Conservation (phyloP, 2,113 vertebrate species). For the Sialia sialis region DNA sequence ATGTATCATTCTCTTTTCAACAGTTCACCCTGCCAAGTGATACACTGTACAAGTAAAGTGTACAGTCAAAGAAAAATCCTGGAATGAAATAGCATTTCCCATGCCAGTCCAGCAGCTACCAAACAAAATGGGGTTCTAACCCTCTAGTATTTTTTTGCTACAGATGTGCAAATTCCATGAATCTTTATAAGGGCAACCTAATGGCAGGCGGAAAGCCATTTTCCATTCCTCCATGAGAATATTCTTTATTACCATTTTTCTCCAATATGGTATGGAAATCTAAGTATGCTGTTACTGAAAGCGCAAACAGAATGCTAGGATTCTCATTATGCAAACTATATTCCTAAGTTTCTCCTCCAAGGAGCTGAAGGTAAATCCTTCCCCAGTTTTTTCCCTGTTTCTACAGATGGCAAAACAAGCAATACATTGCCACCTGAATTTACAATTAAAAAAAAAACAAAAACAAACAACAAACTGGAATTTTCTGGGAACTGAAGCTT, state of each 20-base stretch:
- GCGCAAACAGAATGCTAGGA: background rate
- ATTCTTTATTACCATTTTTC: background rate
- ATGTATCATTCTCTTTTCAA: background rate
- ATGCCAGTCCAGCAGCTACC: background rate
- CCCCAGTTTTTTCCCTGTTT: background rate
- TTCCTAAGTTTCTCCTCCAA: background rate
- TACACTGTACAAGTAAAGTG: background rate
- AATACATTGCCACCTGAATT: background rate
- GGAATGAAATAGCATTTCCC: constrained; percentile 3
- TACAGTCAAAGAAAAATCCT: constrained; percentile 18
- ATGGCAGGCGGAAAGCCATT: background rate
- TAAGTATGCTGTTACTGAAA: background rate
- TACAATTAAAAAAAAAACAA: background rate
- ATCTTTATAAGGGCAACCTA: background rate
- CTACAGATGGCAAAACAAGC: background rate
- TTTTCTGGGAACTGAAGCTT: background rate
- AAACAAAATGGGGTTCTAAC: constrained; percentile 33
- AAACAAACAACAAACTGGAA: no score
- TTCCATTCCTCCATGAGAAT: background rate
- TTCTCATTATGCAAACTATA: background rate
- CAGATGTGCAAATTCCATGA: background rate
- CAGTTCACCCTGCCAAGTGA: constrained; percentile 12
- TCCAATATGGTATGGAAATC: background rate
- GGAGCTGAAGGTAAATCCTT: background rate
- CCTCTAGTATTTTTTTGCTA: background rate